Percentiles rank a stretch among this genome's conserved stretches.
Evolutionary conservation across 2,888 invertebrate genomes (phyloP).

Genomic region (Callimorpha dominula): DNA sequence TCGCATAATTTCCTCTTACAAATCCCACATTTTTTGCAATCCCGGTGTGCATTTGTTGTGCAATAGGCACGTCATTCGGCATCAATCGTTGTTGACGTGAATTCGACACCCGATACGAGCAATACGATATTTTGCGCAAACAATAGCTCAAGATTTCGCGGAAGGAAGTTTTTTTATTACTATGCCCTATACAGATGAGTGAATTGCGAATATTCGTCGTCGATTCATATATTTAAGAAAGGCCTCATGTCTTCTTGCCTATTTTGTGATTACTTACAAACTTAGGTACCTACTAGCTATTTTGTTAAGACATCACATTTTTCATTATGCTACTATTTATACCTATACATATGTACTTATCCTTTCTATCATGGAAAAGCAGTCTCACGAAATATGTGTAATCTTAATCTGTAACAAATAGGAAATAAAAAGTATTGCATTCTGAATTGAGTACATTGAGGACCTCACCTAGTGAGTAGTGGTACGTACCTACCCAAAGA

Average conservation of each 20-base stretch:
- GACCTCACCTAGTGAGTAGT: neutral
- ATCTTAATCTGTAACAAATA: no score
- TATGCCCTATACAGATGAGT: slow-evolving; percentile 31
- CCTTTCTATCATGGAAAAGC: no score
- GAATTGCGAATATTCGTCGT: slow-evolving; percentile 35
- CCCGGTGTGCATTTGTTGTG: slow-evolving; percentile 53
- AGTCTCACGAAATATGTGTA: no score
- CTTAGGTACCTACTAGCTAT: no score
- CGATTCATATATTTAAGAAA: neutral
- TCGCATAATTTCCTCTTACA: slow-evolving; percentile 16
- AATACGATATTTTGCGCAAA: slow-evolving; percentile 74
- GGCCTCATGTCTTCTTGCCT: neutral
- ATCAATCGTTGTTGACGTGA: slow-evolving; percentile 58
- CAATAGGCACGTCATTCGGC: slow-evolving; percentile 48
- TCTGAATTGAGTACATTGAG: neutral
- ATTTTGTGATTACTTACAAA: no score
- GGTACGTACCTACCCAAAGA: no score
- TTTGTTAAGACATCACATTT: no score
- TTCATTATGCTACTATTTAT: no score
- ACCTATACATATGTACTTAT: no score
- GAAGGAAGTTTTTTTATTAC: slow-evolving; percentile 74
- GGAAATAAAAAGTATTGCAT: neutral
- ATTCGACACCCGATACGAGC: slow-evolving; percentile 69
- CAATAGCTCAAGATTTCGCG: slow-evolving; percentile 68
- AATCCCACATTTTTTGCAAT: slow-evolving; percentile 34